Base-by-base conservation (phyloP, 2,888 invertebrate species). In the Autographa pulchrina region DNA sequence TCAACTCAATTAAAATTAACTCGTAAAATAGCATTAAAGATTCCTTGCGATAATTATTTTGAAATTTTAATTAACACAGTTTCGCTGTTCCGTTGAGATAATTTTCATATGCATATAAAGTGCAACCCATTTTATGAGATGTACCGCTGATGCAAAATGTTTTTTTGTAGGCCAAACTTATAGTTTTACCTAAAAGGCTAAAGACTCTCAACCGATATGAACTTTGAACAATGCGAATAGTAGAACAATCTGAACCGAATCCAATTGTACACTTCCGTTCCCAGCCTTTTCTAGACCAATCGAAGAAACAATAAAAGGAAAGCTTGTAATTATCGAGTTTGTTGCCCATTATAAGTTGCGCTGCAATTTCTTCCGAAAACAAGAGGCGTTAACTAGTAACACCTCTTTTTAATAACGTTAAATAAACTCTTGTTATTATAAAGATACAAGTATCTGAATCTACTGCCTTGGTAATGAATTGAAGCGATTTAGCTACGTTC, bases 231-330 rank as follows among this genome's bases (percentile, higher is more conserved):
- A 81, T 75, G 75, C 63, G 63, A 78, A 65, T 75, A 60, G 72
- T 70, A 70, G 76, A 79, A 81, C 70, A 78, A 82, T 79, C 74
- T 75, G 58, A 72, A 81, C 83, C 80, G 74, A 82, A 85, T 86
- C 86, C 84, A 87, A 92, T 90, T 88, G 86, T 81, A 80, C 74
- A 81, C 84, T 86, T 90, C 85, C 86, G 83, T 89, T 91, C 89
- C 82, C 88, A 90, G 83, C 78, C 83, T 76, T 85, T 87, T 88
- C 85, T 86, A 85, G 84, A 87, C 81, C 86, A 87, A 85, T 88
- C 72, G 77, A 68, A 84, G 84, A 88, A 89, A 91, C 86, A 89
- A 91, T 82, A 77, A 83, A 89, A 88, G 87, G 83, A 88, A 83
- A 82, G 77, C 80, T 85, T 77, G 84, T 89, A 85, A 89, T 86